A percentile compares a stretch with the other conserved stretches of the same genome.
Evolutionary conservation across 1,140 invertebrate species (phyloP).

Genomic region (Leptinotarsa texana): DNA sequence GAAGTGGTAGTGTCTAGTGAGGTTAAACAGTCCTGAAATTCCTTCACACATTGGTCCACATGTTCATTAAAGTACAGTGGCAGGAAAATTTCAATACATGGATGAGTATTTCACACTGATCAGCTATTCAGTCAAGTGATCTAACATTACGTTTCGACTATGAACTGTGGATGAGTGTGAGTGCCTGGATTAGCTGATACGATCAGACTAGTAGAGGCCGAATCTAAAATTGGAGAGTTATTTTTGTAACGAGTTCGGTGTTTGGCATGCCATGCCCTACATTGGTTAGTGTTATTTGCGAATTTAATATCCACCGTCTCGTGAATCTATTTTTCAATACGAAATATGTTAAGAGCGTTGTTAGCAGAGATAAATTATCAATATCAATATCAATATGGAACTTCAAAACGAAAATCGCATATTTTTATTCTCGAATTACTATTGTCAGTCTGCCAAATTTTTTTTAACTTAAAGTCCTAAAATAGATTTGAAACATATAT

Average conservation of each 20-base stretch:
- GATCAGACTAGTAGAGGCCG: constrained; percentile 13
- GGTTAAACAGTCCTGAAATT: too few relatives aligned
- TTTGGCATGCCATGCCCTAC: constrained; percentile 28
- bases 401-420: too few relatives aligned
- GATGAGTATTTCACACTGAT: too few relatives aligned
- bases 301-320: constrained; percentile 27
- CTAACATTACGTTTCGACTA: neutral
- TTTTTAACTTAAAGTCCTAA: too few relatives aligned
- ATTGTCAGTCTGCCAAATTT: too few relatives aligned
- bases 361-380: neutral
- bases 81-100: too few relatives aligned
- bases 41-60: too few relatives aligned
- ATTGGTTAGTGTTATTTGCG: constrained; percentile 19
- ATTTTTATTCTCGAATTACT: too few relatives aligned
- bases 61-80: too few relatives aligned
- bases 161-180: neutral
- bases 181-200: neutral
- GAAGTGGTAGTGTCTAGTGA: too few relatives aligned
- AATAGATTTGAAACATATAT: neutral
- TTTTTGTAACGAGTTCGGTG: constrained; percentile 21
- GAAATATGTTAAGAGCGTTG: neutral
- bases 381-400: too few relatives aligned
- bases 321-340: constrained; percentile 10
- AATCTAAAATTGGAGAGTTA: constrained; percentile 32
- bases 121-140: too few relatives aligned